phyloP scores from a whole-genome alignment of 2,113 vertebrate genomes.

The Cacatua alba region DNA sequence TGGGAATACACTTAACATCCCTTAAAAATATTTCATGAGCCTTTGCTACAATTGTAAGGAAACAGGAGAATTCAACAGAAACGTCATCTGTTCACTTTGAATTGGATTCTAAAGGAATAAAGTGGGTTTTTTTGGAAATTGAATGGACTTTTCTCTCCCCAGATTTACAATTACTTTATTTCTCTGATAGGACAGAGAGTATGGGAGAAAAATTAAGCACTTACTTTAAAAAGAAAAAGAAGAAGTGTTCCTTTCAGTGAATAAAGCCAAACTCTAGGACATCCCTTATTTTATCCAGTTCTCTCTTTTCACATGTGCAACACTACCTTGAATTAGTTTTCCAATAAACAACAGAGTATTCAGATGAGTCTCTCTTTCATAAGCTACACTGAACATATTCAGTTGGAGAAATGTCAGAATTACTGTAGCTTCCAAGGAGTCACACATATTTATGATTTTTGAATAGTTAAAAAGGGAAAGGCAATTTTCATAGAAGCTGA shows the following conservation, averaged over 20 bases:
- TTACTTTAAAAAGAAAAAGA: background rate
- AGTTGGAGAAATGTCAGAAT: background rate
- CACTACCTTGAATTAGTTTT: background rate
- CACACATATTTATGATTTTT: background rate
- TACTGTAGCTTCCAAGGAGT: background rate
- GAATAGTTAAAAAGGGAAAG: background rate
- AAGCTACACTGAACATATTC: background rate
- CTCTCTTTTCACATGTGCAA: background rate
- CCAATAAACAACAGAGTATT: background rate
- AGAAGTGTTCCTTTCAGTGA: background rate
- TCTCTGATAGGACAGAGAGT: background rate
- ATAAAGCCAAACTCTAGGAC: background rate
- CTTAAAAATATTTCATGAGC: background rate
- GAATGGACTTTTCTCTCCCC: background rate
- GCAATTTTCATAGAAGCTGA: background rate
- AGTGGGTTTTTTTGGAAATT: background rate
- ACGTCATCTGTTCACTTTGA: background rate
- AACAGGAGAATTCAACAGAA: background rate
- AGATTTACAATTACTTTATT: background rate
- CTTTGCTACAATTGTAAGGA: background rate
- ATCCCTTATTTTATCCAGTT: background rate
- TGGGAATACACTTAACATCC: background rate
- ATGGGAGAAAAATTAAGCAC: background rate
- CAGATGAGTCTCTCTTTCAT: background rate
- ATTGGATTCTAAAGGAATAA: background rate